phyloP scores from a whole-genome alignment of 2,888 invertebrate genomes.

The Cerastis rubricosa region DNA sequence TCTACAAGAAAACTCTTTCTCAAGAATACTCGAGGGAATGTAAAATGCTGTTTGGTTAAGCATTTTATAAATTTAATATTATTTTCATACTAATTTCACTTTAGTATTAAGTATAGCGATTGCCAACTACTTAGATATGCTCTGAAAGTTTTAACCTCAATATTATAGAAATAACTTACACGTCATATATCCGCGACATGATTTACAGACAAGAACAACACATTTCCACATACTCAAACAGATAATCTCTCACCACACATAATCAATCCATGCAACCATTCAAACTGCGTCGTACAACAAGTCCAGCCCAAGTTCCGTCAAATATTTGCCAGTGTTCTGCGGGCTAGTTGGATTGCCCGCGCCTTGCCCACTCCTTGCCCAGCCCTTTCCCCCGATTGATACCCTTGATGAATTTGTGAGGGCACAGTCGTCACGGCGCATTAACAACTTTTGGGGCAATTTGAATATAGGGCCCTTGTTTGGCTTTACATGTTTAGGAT shows the following conservation, averaged over 20 bases:
- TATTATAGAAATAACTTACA: neutral
- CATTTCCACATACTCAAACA: slow-evolving; percentile 4
- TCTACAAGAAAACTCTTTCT: neutral
- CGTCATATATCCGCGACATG: neutral
- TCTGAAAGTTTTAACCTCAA: neutral
- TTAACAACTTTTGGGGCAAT: slow-evolving; percentile 60
- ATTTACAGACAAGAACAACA: neutral
- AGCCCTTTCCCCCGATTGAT: slow-evolving; percentile 77
- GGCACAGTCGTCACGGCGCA: slow-evolving; percentile 48
- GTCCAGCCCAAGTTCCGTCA: slow-evolving; percentile 61
- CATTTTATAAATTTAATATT: neutral
- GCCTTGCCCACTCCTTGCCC: slow-evolving; percentile 66
- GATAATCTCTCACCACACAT: slow-evolving; percentile 29
- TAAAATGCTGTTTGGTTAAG: neutral
- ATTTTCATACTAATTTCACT: neutral
- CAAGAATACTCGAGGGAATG: slow-evolving; percentile 1
- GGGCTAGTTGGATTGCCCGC: slow-evolving; percentile 77
- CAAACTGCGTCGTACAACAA: slow-evolving; percentile 42
- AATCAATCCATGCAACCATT: slow-evolving; percentile 40
- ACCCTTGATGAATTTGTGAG: slow-evolving; percentile 76
- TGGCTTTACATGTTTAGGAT: slow-evolving; percentile 50
- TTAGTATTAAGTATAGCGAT: neutral
- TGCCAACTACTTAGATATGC: neutral
- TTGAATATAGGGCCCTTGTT: slow-evolving; percentile 46
- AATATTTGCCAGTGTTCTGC: slow-evolving; percentile 74